A percentile compares a stretch with the other conserved stretches of the same genome.
phyloP scores from a whole-genome alignment of 30 jellyfish, hydroid and myxozoan species.

The Turritopsis dohrnii region DNA sequence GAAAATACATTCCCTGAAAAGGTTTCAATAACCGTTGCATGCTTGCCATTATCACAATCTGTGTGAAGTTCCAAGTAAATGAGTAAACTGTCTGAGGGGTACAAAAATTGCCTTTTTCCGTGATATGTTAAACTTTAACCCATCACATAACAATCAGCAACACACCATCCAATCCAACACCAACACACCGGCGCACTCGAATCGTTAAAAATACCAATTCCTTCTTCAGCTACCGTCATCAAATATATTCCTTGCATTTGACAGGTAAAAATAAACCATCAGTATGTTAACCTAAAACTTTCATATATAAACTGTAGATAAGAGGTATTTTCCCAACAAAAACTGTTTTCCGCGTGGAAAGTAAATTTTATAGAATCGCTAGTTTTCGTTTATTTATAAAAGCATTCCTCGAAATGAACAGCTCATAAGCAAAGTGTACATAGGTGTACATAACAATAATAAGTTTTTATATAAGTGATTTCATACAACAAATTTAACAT shows the following conservation, averaged over 20 bases:
- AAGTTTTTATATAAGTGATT: no score
- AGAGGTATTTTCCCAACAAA: background rate
- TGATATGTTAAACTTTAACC: background rate
- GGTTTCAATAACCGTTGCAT: background rate
- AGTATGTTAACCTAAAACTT: background rate
- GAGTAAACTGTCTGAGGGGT: no score
- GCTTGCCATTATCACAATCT: no score
- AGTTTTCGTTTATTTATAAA: background rate
- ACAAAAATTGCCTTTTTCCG: no score
- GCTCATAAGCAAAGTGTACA: background rate
- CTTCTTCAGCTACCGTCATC: background rate
- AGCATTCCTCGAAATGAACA: background rate
- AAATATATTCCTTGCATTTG: background rate
- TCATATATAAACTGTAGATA: background rate
- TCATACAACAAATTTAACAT: no score
- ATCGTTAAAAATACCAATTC: no score
- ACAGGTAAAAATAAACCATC: background rate
- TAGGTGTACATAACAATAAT: no score
- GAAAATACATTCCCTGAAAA: constrained; percentile 1
- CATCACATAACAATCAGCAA: background rate
- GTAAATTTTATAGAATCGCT: background rate
- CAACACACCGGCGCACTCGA: no score
- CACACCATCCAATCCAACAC: no score
- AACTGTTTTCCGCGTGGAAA: background rate
- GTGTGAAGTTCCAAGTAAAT: no score